A percentile compares a stretch with the other conserved stretches of the same genome.
Conservation (phyloP, 2,797 vertebrate species). For the Denticeps clupeoides region DNA sequence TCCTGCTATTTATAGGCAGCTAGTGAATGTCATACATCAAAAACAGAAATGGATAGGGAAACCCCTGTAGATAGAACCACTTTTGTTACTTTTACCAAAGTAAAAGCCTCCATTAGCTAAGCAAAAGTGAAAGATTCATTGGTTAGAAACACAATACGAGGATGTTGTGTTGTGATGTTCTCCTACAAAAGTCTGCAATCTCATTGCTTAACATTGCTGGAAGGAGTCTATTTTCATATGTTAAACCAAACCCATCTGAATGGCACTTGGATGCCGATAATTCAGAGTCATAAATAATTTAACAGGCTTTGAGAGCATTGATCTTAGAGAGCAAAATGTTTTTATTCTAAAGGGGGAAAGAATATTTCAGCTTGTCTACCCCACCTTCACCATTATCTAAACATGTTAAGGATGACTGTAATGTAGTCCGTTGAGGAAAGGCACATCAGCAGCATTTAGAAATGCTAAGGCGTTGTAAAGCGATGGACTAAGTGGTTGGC, state of each 20-base stretch:
- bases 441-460: no score
- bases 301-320: slow-evolving; percentile 32
- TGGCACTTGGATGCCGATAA: slow-evolving; percentile 23
- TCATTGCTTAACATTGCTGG: neutral
- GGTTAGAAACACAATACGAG: slow-evolving; percentile 4
- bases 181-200: neutral
- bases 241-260: neutral
- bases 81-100: no score
- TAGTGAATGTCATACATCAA: no score
- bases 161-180: neutral
- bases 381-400: slow-evolving; percentile 8
- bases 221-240: neutral
- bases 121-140: no score
- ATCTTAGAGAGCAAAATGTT: slow-evolving; percentile 37
- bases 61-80: no score
- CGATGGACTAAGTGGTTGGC: slow-evolving; percentile 35
- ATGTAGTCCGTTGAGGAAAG: slow-evolving; percentile 15
- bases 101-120: no score
- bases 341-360: slow-evolving; percentile 21
- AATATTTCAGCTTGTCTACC: slow-evolving; percentile 6
- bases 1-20: no score
- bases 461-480: slow-evolving; percentile 30
- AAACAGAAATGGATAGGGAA: no score
- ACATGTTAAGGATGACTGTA: slow-evolving; percentile 15
- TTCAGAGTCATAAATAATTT: slow-evolving; percentile 36